These are phyloP conservation scores for Parnassius orleans DNA, from an alignment of 2,888 invertebrate genomes.

Conservation along the genomic window DNA sequence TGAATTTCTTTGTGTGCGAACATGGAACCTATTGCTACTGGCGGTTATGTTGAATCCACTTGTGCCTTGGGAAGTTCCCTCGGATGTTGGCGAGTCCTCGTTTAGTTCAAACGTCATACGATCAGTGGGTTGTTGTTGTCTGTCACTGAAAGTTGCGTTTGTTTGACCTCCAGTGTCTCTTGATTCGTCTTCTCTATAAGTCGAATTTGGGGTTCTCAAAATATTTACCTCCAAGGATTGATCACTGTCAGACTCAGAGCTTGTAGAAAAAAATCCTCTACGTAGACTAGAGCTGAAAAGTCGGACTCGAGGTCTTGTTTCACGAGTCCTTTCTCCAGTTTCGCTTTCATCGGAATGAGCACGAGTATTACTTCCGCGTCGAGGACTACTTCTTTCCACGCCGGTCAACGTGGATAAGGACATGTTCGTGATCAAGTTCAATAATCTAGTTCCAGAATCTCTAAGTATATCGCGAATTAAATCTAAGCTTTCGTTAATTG, in stretches of 20 bases:
- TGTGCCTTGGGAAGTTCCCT: conserved; percentile 33
- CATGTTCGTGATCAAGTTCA: conserved; percentile 74
- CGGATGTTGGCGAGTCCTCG: conserved; percentile 38
- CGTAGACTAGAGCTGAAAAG: conserved; percentile 38
- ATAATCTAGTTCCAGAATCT: conserved; percentile 69
- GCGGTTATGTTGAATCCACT: conserved; percentile 49
- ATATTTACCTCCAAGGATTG: conserved; percentile 67
- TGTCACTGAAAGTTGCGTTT: conserved; percentile 26
- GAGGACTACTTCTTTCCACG: conserved; percentile 50
- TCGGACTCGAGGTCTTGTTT: conserved; percentile 44
- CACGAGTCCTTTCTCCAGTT: conserved; percentile 32
- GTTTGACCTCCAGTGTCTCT: conserved; percentile 35
- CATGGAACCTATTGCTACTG: conserved; percentile 58
- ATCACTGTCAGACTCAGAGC: conserved; percentile 70
- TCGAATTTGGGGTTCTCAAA: conserved; percentile 63
- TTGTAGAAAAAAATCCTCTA: conserved; percentile 45
- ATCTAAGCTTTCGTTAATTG: conserved; percentile 71
- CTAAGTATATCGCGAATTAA: conserved; percentile 71
- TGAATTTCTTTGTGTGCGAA: conserved; percentile 50
- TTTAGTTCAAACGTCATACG: conserved; percentile 57
- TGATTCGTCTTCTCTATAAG: conserved; percentile 54
- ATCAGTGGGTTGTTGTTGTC: conserved; percentile 43
- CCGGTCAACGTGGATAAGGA: conserved; percentile 64
- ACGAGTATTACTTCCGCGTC: conserved; percentile 41
- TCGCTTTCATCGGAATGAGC: conserved; percentile 55